Conservation (phyloP, 2,888 invertebrate species). For the Ormyrus thymus region DNA sequence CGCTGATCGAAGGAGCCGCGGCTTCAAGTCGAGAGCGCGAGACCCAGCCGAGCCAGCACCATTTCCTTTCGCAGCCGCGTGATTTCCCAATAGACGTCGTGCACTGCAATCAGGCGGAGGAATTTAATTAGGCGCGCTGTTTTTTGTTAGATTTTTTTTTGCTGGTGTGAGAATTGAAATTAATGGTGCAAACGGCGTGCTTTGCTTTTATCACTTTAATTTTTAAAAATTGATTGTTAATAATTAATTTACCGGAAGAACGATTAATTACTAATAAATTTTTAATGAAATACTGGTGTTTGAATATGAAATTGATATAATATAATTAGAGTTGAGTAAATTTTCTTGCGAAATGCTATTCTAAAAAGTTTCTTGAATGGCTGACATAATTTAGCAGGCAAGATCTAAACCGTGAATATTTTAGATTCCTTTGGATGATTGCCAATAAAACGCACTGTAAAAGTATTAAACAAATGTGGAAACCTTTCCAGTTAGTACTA, state of each 20-base stretch:
- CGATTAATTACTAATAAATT: background rate
- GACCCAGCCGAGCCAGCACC: slow-evolving; percentile 83
- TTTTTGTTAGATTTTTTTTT: background rate
- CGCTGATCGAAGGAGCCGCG: slow-evolving; percentile 3
- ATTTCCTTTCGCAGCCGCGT: slow-evolving; percentile 84
- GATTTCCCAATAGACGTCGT: slow-evolving; percentile 86
- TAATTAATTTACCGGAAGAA: background rate
- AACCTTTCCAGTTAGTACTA: no score
- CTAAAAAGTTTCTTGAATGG: no score
- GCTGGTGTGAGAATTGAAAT: background rate
- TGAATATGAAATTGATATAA: no score
- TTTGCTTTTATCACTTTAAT: background rate
- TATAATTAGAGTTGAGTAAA: no score
- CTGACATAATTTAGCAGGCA: no score
- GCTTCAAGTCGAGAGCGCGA: slow-evolving; percentile 74
- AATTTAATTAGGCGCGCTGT: slow-evolving; percentile 10
- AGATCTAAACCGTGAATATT: no score
- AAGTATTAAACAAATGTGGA: no score
- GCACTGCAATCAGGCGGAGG: slow-evolving; percentile 76
- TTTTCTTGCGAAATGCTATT: no score
- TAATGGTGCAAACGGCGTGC: no score
- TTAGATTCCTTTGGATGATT: no score
- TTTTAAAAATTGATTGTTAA: background rate
- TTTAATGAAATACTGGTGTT: no score
- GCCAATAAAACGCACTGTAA: no score